phyloP scores from a whole-genome alignment of 2,888 invertebrate species.

The Ectemnius continuus region DNA sequence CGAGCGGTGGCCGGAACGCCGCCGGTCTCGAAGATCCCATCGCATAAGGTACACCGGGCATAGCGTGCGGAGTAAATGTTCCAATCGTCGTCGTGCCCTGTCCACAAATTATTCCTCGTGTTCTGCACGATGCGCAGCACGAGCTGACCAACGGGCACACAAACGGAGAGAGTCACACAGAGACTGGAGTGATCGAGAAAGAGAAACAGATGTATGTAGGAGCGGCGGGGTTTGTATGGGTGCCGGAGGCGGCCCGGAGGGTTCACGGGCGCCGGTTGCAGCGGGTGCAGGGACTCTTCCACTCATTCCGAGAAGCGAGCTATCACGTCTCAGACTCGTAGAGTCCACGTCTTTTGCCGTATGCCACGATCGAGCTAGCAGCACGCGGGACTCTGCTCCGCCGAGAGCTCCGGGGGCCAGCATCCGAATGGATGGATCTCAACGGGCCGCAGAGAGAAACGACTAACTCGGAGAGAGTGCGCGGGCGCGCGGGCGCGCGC shows the following conservation, averaged over 20 bases:
- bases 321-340: conserved; percentile 63
- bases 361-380: conserved; percentile 74
- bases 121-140: conserved; percentile 67
- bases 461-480: conserved; percentile 27
- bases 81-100: conserved; percentile 71
- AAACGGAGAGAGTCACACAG: not conserved
- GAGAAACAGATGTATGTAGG: conserved; percentile 11
- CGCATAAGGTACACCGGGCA: conserved; percentile 59
- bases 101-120: conserved; percentile 76
- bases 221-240: not conserved
- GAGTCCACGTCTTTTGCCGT: conserved; percentile 64
- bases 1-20: conserved; percentile 54
- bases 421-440: conserved; percentile 43
- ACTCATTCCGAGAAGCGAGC: conserved; percentile 66
- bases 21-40: conserved; percentile 58
- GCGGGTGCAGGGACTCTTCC: conserved; percentile 56
- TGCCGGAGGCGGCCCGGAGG: conserved; percentile 2
- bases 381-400: conserved; percentile 43
- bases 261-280: conserved; percentile 31
- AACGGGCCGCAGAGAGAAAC: conserved; percentile 24
- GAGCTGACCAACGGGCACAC: conserved; percentile 51
- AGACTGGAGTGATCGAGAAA: not conserved
- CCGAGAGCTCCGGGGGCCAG: conserved; percentile 25
- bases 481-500: conserved; percentile 12
- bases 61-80: conserved; percentile 69